Percentiles rank a stretch among this genome's conserved stretches.
Evolutionary conservation across 2,888 invertebrate genomes (phyloP).

Genomic region (Thelaira solivaga): DNA sequence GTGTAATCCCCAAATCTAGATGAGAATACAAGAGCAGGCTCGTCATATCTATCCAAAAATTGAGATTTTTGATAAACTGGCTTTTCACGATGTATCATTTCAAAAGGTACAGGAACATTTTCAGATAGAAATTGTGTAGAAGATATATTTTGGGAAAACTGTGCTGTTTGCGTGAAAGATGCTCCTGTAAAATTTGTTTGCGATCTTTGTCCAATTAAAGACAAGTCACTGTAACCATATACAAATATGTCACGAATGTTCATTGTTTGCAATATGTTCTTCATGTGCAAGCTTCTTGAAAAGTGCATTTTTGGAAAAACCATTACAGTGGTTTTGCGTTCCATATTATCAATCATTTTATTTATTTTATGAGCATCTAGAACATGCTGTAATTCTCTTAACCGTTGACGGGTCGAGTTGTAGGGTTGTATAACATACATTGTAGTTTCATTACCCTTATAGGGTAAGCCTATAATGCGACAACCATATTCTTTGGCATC

Average conservation of each 20-base stretch:
- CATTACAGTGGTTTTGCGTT: conserved; percentile 77
- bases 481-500: conserved; percentile 76
- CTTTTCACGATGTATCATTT: conserved; percentile 17
- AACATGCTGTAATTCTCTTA: conserved; percentile 77
- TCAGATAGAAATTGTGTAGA: not conserved
- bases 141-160: not conserved
- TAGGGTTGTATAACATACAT: conserved; percentile 83
- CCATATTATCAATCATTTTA: conserved; percentile 73
- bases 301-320: conserved; percentile 86
- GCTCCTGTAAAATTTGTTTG: not conserved
- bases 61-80: not conserved
- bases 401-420: conserved; percentile 76
- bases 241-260: conserved; percentile 83
- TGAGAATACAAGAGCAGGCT: conserved; percentile 58
- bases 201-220: conserved; percentile 78
- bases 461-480: conserved; percentile 82
- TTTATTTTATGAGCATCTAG: conserved; percentile 77
- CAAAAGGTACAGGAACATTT: not conserved
- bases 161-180: not conserved
- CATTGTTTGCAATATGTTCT: conserved; percentile 79
- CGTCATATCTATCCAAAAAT: conserved; percentile 59
- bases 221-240: conserved; percentile 81
- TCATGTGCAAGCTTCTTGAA: conserved; percentile 80
- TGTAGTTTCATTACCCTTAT: conserved; percentile 80
- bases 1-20: conserved; percentile 51